Evolutionary conservation across 2,888 invertebrate species (phyloP), one percentile per base, ranked within the genome.

Genomic region (Lissonota sp.): DNA sequence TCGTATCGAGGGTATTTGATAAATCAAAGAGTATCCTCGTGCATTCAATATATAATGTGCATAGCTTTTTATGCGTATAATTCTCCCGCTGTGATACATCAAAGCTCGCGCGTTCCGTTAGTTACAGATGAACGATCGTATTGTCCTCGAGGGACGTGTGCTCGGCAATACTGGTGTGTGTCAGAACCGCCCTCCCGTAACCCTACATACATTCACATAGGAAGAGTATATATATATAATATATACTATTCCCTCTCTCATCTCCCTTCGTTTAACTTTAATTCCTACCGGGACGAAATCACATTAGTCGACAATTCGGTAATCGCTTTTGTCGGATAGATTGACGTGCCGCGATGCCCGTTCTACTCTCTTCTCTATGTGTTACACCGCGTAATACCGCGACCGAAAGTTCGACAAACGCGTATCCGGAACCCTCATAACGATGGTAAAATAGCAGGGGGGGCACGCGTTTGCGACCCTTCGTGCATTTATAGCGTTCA

Each of bases 281-380:
- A 66, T 73, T 79, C 64, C 58, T 49, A 62, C 77, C 74, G 66
- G 66, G 74, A 42, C 74, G 10, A 87, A 89, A 88, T 89, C 86
- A 84, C 86, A 88, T 88, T 87, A 87, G 86, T 26, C 85, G 83
- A 89, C 88, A 81, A 87, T 89, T 88, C 86, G 84, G 85, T 87
- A 89, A 88, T 87, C 87, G 86, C 85, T 87, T 87, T 89, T 85
- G 86, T 86, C 83, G 80, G 74, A 75, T 74, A 75, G 79, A 76
- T 66, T 51, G 71, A 37, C 81, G 81, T 26, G 70, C 76, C 80
- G 63, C 72, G 70, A 60, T 66, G 44, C 53, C 66, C 46, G 58
- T 42, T 8, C 42, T 49, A 64, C 12, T 46, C 58, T 40, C 51
- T 42, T 8, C 42, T 49, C 70, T 26, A n/a, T n/a, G 37, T 58